These are phyloP conservation scores for Bombus cullumanus DNA, from an alignment of 1,140 invertebrate species.

Conservation along the genomic window DNA sequence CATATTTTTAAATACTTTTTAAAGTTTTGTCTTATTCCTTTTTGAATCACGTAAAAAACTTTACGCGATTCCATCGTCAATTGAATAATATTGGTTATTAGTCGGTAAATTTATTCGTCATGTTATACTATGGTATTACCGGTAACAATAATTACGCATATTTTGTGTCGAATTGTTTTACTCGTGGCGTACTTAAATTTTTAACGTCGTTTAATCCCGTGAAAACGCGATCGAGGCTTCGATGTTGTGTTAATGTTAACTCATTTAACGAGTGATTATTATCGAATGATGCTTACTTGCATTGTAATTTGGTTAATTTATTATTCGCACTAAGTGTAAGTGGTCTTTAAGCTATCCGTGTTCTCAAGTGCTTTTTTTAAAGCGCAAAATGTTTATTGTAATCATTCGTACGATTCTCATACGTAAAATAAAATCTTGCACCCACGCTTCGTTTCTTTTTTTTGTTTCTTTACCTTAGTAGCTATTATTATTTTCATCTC, in stretches of 20 bases:
- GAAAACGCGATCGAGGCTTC: not conserved
- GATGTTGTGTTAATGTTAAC: constrained; percentile 5
- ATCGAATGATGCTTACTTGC: not conserved
- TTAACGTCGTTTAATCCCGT: not conserved
- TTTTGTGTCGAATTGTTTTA: too few species aligned
- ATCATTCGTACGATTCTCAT: not conserved
- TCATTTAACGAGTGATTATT: not conserved
- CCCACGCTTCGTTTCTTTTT: constrained; percentile 21
- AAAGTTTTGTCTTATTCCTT: too few species aligned
- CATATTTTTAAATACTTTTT: too few species aligned
- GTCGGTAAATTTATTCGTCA: not conserved
- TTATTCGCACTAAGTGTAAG: not conserved
- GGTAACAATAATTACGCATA: not conserved
- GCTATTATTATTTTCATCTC: constrained; percentile 18
- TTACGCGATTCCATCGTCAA: too few species aligned
- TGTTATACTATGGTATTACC: not conserved
- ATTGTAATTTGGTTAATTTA: not conserved
- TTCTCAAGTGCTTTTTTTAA: not conserved
- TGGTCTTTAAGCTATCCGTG: not conserved
- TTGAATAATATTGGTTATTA: not conserved
- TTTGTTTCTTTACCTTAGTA: not conserved
- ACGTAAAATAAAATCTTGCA: constrained; percentile 27
- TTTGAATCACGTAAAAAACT: too few species aligned
- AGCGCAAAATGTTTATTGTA: too few species aligned
- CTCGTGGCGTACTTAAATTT: not conserved